Evolutionary conservation across 2,888 invertebrate species (phyloP), one percentile per base, ranked within the genome.

Genomic region (Cryptocheilus praepositus): DNA sequence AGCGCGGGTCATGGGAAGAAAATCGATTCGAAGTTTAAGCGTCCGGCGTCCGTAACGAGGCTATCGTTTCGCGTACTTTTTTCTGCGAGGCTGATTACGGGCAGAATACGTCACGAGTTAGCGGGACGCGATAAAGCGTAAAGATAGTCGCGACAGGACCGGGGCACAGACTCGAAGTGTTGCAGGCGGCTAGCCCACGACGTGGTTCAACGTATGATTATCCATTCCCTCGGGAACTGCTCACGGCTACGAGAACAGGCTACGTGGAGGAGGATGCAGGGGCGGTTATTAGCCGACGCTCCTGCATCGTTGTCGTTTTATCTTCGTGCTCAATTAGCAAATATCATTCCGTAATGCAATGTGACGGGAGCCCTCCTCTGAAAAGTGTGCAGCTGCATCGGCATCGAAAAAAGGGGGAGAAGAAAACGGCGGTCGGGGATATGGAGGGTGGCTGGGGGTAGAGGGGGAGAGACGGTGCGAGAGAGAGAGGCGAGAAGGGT

Each of bases 271-370:
- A 51, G 65, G 67, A 71, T 64, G 75, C 72, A 71, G 71, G 49
- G 80, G 83, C 83, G 83, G 86, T 88, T 88, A 88, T 88, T 88
- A 88, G 84, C 85, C 84, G 81, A 81, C 80, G 79, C 76, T 76
- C 70, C 65, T 16, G n/a, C 57, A 62, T 76, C 75, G 80, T 79
- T 75, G 79, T 83, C 83, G 81, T 85, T 88, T 88, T 88, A 86
- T 88, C 86, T 87, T 87, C 86, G 83, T 81, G 81, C 86, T 87
- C 87, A 88, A 88, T 88, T 88, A 88, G 87, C 86, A 83, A 85
- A 84, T 87, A 88, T 87, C 86, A 85, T 86, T 85, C 81, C 79
- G 88, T 88, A 88, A 88, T 87, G 86, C 86, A 86, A 87, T 81
- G 79, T 87, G 88, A 88, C 87, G 82, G 81, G 77, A 36, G 74